A percentile compares a stretch with the other conserved stretches of the same genome.
phyloP scores from a whole-genome alignment of 2,888 invertebrate species.

The Drosophila ochracea region DNA sequence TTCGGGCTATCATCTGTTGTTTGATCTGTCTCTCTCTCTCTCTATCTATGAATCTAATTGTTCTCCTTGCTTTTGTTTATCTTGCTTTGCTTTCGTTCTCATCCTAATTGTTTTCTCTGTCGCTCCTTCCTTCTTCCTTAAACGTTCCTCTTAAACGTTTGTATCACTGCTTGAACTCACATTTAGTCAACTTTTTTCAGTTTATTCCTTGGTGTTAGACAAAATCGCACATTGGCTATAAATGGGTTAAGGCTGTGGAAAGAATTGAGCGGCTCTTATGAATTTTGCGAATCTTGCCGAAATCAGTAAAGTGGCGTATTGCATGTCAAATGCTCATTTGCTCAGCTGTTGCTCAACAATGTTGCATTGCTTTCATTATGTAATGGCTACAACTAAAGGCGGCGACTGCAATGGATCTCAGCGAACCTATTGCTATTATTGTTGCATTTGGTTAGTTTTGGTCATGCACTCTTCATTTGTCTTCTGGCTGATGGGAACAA shows the following conservation, averaged over 20 bases:
- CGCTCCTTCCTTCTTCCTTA: too few species aligned
- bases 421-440: conserved; percentile 5
- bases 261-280: conserved; percentile 15
- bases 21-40: neutral
- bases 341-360: conserved; percentile 36
- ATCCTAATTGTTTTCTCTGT: neutral
- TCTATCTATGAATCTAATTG: neutral
- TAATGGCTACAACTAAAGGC: conserved; percentile 32
- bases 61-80: neutral
- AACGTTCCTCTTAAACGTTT: neutral
- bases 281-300: conserved; percentile 15
- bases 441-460: conserved; percentile 24
- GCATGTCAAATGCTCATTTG: conserved; percentile 68
- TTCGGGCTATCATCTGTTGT: neutral
- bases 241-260: conserved; percentile 9
- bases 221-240: neutral
- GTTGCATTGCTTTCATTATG: conserved; percentile 45
- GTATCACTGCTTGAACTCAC: neutral
- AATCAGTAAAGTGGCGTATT: conserved; percentile 51
- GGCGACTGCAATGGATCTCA: conserved; percentile 15
- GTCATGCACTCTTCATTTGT: conserved; percentile 52
- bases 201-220: neutral
- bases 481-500: conserved; percentile 65
- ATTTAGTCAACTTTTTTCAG: neutral
- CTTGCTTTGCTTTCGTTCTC: neutral